Evolutionary conservation across 2,888 invertebrate species (phyloP).

Genomic region (Clostera curtula): DNA sequence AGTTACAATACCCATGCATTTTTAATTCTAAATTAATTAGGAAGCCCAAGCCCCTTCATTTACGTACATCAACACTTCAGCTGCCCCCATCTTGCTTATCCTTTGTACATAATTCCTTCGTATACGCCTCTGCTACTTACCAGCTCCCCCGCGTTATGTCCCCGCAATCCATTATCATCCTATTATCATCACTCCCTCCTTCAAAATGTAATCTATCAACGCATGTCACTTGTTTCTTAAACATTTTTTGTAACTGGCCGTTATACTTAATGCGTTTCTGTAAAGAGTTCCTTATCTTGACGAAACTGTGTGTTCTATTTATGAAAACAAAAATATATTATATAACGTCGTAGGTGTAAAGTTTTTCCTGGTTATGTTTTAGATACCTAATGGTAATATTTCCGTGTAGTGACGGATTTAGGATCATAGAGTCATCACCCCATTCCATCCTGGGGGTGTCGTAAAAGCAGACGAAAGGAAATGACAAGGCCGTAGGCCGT

Average conservation of each 20-base stretch:
- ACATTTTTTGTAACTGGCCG: slow-evolving; percentile 5
- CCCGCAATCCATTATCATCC: slow-evolving; percentile 12
- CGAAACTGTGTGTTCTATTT: background rate
- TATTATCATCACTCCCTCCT: slow-evolving; percentile 6
- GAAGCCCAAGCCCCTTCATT: too few relatives aligned
- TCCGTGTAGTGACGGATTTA: too few relatives aligned
- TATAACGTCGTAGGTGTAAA: too few relatives aligned
- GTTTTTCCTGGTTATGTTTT: too few relatives aligned
- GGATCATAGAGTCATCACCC: too few relatives aligned
- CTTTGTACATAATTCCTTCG: slow-evolving; percentile 2
- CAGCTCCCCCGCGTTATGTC: slow-evolving; percentile 6
- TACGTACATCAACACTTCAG: slow-evolving; percentile 6
- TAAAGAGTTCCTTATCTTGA: slow-evolving; percentile 3
- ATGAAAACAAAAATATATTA: too few relatives aligned
- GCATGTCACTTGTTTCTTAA: slow-evolving; percentile 14
- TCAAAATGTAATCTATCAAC: slow-evolving; percentile 13
- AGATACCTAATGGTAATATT: too few relatives aligned
- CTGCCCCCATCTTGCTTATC: slow-evolving; percentile 7
- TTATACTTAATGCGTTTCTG: slow-evolving; percentile 5
- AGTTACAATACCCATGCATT: too few relatives aligned
- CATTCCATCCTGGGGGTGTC: too few relatives aligned
- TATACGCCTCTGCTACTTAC: slow-evolving; percentile 6
- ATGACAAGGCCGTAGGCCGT: too few relatives aligned
- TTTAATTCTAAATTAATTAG: too few relatives aligned
- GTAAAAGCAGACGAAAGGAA: too few relatives aligned